phyloP scores from a whole-genome alignment of 2,888 invertebrate species.

The Acanthacorydalis orientalis region DNA sequence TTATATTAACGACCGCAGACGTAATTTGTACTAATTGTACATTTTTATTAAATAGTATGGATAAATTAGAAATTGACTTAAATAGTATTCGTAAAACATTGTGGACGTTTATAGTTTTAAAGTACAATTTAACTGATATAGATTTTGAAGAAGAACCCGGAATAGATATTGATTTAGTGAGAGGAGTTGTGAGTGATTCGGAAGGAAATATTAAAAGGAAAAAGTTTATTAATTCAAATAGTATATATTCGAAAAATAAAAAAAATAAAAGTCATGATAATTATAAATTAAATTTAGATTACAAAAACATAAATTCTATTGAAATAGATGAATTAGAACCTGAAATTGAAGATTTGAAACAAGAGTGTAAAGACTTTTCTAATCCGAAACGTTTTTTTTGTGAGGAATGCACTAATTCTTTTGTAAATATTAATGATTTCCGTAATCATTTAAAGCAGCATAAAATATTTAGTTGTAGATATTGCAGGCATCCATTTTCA shows the following conservation, averaged over 20 bases:
- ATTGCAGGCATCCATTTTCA: constrained; percentile 2
- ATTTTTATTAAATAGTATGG: constrained; percentile 9
- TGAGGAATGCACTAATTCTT: background rate
- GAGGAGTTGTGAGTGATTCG: background rate
- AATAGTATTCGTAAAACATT: constrained; percentile 7
- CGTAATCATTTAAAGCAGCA: constrained; percentile 1
- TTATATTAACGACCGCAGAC: constrained; percentile 9
- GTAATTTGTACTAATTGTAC: constrained; percentile 9
- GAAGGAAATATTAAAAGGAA: background rate
- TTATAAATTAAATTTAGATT: background rate
- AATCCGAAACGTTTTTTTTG: background rate
- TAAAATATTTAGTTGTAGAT: background rate
- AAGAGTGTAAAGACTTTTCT: too few relatives aligned
- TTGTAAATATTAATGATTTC: background rate
- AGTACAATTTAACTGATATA: constrained; percentile 8
- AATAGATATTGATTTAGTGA: background rate
- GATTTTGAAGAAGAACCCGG: background rate
- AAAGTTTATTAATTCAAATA: background rate
- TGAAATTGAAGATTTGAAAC: too few relatives aligned
- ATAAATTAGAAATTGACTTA: constrained; percentile 10
- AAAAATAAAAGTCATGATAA: too few relatives aligned
- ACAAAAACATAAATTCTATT: too few relatives aligned
- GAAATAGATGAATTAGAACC: too few relatives aligned
- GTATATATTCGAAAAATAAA: too few relatives aligned
- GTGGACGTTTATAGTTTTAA: constrained; percentile 7